Evolutionary conservation across 2,888 invertebrate genomes (phyloP), one percentile per base, ranked within the genome.

Genomic region (Andricus curvator): DNA sequence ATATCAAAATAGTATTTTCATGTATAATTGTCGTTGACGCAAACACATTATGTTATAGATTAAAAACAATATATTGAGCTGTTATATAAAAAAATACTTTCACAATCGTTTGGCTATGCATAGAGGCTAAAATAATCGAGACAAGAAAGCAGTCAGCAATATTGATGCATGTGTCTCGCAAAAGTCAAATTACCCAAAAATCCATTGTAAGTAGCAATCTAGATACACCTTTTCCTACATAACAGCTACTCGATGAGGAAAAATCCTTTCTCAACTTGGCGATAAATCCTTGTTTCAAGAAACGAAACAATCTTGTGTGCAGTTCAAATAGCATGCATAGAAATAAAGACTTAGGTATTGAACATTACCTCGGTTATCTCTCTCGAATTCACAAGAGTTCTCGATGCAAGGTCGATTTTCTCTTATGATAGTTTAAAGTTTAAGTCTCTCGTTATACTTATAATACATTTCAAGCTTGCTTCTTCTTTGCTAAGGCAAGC

Each of bases 401-500:
- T 74, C 70, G n/a, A 51, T 48, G 1, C 48, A 48, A 48, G 48
- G 48, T 74, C 56, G 74, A 33, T 15, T 37, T 37, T 60, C 33
- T 33, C 74, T 56, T 74, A 44, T 44, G 4, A 15, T 44, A 56
- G 48, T 17, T 74, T 56, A 60, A 74, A 74, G 9, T 74, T n/a
- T 51, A n/a, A 56, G 41, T 68, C 25, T 48, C 22, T 25, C 25
- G 9, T 48, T 68, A 48, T 68, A 70, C 8, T 25, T 65, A 78
- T 48, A 74, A 65, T 66, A 64, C 25, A 41, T 41, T 76, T 82
- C 68, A 85, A 78, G 81, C 83, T 25, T 81, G 80, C 33, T 79
- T 86, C 9, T 78, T 80, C 81, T 85, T 85, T 25, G 88, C 88
- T 68, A 90, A 84, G 4, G 83, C 79, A 13, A 82, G 37, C 78